phyloP scores from a whole-genome alignment of 2,797 vertebrate species.

The Ctenochaetus hawaiiensis region DNA sequence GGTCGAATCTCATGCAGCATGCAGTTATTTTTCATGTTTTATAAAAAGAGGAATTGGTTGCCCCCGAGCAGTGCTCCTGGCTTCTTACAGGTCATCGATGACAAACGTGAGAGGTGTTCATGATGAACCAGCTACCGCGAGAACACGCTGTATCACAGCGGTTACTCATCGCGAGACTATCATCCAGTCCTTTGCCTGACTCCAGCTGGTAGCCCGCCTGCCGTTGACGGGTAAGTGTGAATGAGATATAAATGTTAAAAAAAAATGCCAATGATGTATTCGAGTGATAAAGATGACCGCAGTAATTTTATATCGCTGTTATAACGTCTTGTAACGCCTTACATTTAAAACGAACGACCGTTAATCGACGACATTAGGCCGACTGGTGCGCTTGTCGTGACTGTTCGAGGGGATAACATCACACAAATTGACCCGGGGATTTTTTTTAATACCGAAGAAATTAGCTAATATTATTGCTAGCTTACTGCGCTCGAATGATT shows the following conservation, averaged over 20 bases:
- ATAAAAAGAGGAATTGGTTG: not conserved
- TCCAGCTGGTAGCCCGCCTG: conserved; percentile 81
- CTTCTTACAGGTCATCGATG: conserved; percentile 43
- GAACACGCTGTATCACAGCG: conserved; percentile 7
- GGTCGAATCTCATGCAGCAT: not conserved
- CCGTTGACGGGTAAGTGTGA: conserved; percentile 83
- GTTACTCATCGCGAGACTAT: conserved; percentile 80
- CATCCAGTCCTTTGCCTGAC: conserved; percentile 74
- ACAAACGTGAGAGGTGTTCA: conserved; percentile 29
- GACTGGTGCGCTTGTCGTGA: conserved; percentile 77
- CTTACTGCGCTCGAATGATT: not conserved
- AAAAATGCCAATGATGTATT: conserved; percentile 14
- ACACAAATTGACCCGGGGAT: conserved; percentile 48
- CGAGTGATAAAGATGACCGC: not conserved
- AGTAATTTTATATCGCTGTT: not conserved
- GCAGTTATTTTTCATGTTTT: not conserved
- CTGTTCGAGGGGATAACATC: conserved; percentile 58
- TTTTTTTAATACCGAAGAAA: not conserved
- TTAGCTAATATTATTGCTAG: not conserved
- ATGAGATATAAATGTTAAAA: conserved; percentile 71
- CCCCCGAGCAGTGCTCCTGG: not conserved
- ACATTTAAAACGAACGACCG: not conserved
- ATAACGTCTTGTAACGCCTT: not conserved
- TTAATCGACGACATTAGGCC: conserved; percentile 68
- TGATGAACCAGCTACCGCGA: conserved; percentile 72